Base-by-base conservation (phyloP, 2,797 vertebrate species). In the Euphonia xanthogaster region DNA sequence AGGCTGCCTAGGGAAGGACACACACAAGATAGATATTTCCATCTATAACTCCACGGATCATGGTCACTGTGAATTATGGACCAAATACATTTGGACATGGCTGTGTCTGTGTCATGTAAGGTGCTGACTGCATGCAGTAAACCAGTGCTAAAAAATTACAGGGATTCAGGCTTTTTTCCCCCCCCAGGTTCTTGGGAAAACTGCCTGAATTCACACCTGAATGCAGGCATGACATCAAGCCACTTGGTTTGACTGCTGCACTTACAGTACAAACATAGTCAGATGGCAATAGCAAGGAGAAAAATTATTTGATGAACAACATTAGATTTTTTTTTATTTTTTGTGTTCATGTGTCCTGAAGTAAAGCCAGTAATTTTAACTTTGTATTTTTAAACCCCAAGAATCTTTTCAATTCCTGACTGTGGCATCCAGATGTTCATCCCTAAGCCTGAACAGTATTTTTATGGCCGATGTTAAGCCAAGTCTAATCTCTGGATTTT, bases 391-490 rank as follows among this genome's bases (percentile, higher is more conserved):
- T 62, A 86, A 47, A 2, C 1, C 8, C 14, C 10, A 12, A 33
- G 18, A 51, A 39, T 53, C 8, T 66, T 78, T 78, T 60, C 11
- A 3, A 12, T 53, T 72, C n/a, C 23, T 82, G 27, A 20, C 25
- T 62, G 9, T 25, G n/a, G 7, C 10, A 71, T 31, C 24, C 44
- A 66, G 28, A 47, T 54, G 7, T 39, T 70, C 14, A 10, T 37
- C 15, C 7, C 24, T n/a, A 67, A n/a, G 7, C 3, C 31, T 75
- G 39, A 79, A 20, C 8, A 20, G 6, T 67, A 63, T 12, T 60
- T 39, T 42, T 75, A 39, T 0, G 1, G 20, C 18, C 3, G 1
- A 5, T 3, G 4, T 50, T 39, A 82, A 73, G 1, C 8, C 22
- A 76, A 6, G 9, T 61, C 27, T 57, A 20, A 17, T 10, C 2